phyloP scores from a whole-genome alignment of 2,888 invertebrate species.

The Ennomos fuscantarius region DNA sequence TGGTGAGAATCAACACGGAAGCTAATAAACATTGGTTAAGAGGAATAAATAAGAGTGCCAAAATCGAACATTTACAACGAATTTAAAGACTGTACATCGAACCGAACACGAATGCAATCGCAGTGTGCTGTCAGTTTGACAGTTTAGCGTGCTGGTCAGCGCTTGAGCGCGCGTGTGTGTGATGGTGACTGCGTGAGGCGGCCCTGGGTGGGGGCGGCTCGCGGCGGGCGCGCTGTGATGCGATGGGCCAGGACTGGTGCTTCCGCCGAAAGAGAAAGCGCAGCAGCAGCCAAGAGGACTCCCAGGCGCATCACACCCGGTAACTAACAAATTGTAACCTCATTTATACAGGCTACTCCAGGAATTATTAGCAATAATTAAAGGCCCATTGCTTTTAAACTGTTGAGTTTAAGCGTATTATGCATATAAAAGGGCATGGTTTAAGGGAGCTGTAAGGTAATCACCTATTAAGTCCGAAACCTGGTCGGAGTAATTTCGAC shows the following conservation, averaged over 20 bases:
- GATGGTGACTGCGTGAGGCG: slow-evolving; percentile 63
- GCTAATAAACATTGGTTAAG: slow-evolving; percentile 32
- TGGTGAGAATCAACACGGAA: slow-evolving; percentile 47
- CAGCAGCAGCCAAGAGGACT: slow-evolving; percentile 87
- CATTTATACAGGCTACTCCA: too few relatives aligned
- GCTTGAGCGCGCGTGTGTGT: slow-evolving; percentile 34
- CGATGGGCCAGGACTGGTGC: slow-evolving; percentile 91
- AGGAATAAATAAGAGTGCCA: slow-evolving; percentile 9
- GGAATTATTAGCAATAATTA: too few relatives aligned
- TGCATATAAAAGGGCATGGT: too few relatives aligned
- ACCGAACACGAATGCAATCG: slow-evolving; percentile 33
- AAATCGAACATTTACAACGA: slow-evolving; percentile 25
- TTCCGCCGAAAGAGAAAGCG: slow-evolving; percentile 89
- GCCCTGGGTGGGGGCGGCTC: slow-evolving; percentile 83
- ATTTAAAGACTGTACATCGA: slow-evolving; percentile 20
- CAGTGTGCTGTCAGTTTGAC: slow-evolving; percentile 7
- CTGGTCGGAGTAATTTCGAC: too few relatives aligned
- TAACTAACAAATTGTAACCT: slow-evolving; percentile 45
- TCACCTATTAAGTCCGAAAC: too few relatives aligned
- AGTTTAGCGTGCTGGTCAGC: slow-evolving; percentile 14
- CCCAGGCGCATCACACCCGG: slow-evolving; percentile 86
- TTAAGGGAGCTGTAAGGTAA: too few relatives aligned
- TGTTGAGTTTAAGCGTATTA: too few relatives aligned
- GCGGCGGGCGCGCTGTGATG: slow-evolving; percentile 83
- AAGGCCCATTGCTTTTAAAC: too few relatives aligned